phyloP scores from a whole-genome alignment of 2,888 invertebrate genomes.

The Microctonus hyperodae region DNA sequence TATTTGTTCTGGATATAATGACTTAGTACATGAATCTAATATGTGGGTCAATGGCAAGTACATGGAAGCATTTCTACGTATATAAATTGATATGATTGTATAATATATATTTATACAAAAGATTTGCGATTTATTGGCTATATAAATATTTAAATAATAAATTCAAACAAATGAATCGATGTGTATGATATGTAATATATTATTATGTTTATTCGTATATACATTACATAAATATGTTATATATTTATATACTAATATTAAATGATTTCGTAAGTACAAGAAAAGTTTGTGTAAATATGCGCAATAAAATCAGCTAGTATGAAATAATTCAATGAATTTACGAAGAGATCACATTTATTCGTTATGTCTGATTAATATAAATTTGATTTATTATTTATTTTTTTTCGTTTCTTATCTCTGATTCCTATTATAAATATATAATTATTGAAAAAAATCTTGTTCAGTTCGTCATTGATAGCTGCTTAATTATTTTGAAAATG shows the following conservation, averaged over 20 bases:
- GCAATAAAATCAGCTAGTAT: slow-evolving; percentile 17
- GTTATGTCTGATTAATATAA: background rate
- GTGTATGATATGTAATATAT: slow-evolving; percentile 43
- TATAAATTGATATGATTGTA: background rate
- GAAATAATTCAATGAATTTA: background rate
- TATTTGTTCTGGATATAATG: too few species aligned
- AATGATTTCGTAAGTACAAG: slow-evolving; percentile 36
- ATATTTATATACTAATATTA: slow-evolving; percentile 32
- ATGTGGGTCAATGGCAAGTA: slow-evolving; percentile 17
- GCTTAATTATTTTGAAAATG: background rate
- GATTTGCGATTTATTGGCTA: background rate
- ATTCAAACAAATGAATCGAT: background rate
- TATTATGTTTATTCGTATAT: slow-evolving; percentile 36
- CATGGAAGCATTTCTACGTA: background rate
- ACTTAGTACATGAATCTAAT: too few species aligned
- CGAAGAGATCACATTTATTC: background rate
- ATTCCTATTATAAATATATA: slow-evolving; percentile 13
- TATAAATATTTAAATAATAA: background rate
- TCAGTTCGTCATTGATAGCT: background rate
- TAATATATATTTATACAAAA: too few species aligned
- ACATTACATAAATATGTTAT: slow-evolving; percentile 33
- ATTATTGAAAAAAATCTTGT: background rate
- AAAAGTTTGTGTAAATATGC: slow-evolving; percentile 29
- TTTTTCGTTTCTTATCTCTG: slow-evolving; percentile 12
- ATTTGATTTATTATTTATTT: slow-evolving; percentile 14